Evolutionary conservation across 2,797 vertebrate genomes (phyloP), one percentile per base, ranked within the genome.

Genomic region (Onychomys leucogaster): DNA sequence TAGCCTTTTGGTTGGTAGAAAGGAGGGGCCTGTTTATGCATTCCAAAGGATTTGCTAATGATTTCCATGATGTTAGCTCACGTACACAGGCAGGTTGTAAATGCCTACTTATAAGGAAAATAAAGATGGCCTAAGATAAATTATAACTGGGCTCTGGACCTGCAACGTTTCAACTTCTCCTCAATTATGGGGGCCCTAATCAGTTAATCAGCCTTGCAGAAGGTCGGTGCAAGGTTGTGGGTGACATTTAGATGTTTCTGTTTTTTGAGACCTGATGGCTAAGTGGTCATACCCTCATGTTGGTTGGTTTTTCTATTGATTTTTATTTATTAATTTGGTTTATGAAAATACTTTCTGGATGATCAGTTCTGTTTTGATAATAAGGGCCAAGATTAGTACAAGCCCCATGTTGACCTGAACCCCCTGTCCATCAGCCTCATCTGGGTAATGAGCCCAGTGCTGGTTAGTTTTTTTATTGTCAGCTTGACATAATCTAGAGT

Each of bases 341-440:
- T 34, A 2, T 17, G 3, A 5, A 52, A 8, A 21, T n/a, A 25
- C 32, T 43, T 75, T 29, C 37, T 2, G 1, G 32, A 7, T 27
- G 29, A 3, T 52, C 67, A 2, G n/a, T 16, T 19, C 0, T 5
- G 9, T 52, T 65, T 37, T 41, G 41, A 3, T 89, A 46, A 8
- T 13, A 80, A 46, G 46, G 65, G 52, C 6, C 21, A 1, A 2
- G 19, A 16, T 3, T 23, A 3, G 59, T 17, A 69, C 3, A 9
- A 21, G 86, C 14, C 27, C 11, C n/a, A 32, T 3, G 41, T 4
- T 71, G 69, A n/a, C 27, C 14, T 4, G 55, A 34, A n/a, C 57
- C 34, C 0, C 0, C 16, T 41, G 25, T 25, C n/a, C n/a, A 1
- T 43, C 12, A 3, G 61, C 59, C 17, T 0, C 10, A 2, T 1